Evolutionary conservation across 1,140 invertebrate species (phyloP), one percentile per base, ranked within the genome.

Genomic region (Drosophila nikananu): DNA sequence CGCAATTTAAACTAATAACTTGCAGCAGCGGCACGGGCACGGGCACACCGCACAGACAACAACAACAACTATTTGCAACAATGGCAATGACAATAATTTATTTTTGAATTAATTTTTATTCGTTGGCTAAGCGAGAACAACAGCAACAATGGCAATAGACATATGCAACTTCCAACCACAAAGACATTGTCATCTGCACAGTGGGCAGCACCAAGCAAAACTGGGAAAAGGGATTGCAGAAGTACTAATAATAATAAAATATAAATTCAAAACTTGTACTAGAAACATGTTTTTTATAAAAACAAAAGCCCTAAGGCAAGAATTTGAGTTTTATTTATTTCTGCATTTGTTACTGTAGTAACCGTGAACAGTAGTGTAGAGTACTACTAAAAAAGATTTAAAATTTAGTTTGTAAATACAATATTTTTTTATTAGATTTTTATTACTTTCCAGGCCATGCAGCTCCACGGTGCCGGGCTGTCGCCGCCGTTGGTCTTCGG

Each of bases 81-180:
- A 80, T 83, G 83, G 66, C 83, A 89, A 89, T 87, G 84, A 83
- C 83, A 89, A 87, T 83, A 87, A 87, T 89, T 84, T 84, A 89
- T 87, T 81, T 87, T 78, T 89, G 81, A 87, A 89, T 89, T 83
- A 81, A 89, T 81, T 87, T 89, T 87, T 78, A 87, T 87, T 87
- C 72, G 72, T 80, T 89, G 60, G 70, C 83, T 78, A 75, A 82
- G 46, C 64, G 77, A 44, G 48, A 73, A 64, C 44, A 59, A 55
- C 54, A 73, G 52, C 63, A 79, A 66, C 54, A 77, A 68, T 44
- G 67, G 35, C 55, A 71, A 44, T 55, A 60, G 37, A 73, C 59
- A 44, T 42, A 77, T 76, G 80, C 83, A 87, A 75, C 65, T 57
- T 61, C 55, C 75, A 75, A 82, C 79, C 83, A 49, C 82, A 86